Percentiles rank a stretch among this genome's conserved stretches.
phyloP scores from a whole-genome alignment of 2,797 vertebrate species.

The Galago senegalensis region DNA sequence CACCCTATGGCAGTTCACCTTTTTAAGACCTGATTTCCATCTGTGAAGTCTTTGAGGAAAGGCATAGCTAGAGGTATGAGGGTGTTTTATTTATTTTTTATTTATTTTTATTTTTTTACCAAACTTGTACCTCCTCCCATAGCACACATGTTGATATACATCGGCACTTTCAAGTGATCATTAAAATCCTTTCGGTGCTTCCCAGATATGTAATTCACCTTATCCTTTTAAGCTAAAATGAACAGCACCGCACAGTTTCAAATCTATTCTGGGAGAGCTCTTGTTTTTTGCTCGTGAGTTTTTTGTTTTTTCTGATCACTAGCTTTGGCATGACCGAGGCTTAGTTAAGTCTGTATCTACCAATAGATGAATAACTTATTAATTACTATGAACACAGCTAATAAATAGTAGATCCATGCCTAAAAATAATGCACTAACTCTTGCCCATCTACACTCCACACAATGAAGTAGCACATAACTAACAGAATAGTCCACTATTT shows the following conservation, averaged over 20 bases:
- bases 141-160: neutral
- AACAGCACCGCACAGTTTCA: neutral
- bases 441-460: neutral
- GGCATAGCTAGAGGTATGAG: neutral
- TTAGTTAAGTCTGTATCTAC: neutral
- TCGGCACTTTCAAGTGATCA: neutral
- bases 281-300: conserved; percentile 33
- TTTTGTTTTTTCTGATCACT: conserved; percentile 3
- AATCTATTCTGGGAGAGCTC: neutral
- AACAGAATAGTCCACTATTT: neutral
- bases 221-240: neutral
- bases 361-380: neutral
- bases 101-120: neutral
- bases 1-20: neutral
- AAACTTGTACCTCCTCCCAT: neutral
- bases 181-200: conserved; percentile 58
- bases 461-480: neutral
- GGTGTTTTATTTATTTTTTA: neutral
- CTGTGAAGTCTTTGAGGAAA: neutral
- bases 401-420: neutral
- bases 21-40: neutral
- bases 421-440: neutral
- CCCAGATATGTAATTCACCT: neutral
- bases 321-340: neutral
- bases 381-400: neutral